These are phyloP conservation scores for Agrotis ipsilon DNA, from an alignment of 2,888 invertebrate species.

Conservation along the genomic window DNA sequence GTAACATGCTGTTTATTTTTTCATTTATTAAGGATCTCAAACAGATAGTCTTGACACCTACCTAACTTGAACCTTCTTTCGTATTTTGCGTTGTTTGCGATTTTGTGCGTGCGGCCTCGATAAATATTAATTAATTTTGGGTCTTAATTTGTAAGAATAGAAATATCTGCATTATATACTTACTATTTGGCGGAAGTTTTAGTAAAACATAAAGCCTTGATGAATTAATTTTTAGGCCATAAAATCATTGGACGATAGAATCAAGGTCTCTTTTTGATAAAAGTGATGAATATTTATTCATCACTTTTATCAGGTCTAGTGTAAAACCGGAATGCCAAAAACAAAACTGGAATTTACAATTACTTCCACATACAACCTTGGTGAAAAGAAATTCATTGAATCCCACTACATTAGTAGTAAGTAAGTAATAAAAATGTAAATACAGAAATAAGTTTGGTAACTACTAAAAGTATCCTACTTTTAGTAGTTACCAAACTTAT, in stretches of 20 bases:
- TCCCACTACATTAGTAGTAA: too few relatives aligned
- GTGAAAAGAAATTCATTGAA: not conserved
- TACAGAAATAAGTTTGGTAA: too few relatives aligned
- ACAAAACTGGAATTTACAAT: too few relatives aligned
- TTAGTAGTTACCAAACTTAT: too few relatives aligned
- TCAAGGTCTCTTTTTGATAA: not conserved
- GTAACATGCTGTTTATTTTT: not conserved
- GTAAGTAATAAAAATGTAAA: too few relatives aligned
- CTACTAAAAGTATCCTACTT: too few relatives aligned
- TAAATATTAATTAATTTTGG: slow-evolving; percentile 30
- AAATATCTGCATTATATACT: slow-evolving; percentile 2
- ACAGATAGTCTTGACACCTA: not conserved
- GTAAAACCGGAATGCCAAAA: not conserved
- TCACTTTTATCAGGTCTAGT: too few relatives aligned
- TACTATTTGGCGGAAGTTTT: not conserved
- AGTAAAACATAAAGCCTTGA: not conserved
- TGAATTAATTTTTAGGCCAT: slow-evolving; percentile 1
- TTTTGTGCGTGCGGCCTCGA: slow-evolving; percentile 22
- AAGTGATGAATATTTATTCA: not conserved
- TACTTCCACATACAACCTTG: too few relatives aligned
- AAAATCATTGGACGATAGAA: not conserved
- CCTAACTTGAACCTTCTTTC: not conserved
- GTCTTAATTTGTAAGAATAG: slow-evolving; percentile 5
- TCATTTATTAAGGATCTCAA: too few relatives aligned
- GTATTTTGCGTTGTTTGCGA: not conserved